Conservation (phyloP, 2,888 invertebrate species). For the Thyatira batis region DNA sequence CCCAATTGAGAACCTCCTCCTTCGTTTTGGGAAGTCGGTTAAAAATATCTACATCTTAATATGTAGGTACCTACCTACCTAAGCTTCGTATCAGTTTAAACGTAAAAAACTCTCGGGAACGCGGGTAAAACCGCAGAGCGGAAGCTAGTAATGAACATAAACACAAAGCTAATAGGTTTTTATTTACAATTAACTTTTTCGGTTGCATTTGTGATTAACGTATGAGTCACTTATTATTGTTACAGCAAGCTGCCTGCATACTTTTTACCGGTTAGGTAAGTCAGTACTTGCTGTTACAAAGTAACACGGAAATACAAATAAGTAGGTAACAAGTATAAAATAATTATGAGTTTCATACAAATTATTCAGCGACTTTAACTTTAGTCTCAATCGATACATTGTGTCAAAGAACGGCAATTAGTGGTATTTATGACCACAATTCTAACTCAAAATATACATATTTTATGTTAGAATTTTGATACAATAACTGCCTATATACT, state of each 20-base stretch:
- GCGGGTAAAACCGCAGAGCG: too few species aligned
- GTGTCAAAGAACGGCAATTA: too few species aligned
- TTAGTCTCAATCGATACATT: not conserved
- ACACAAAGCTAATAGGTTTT: slow-evolving; percentile 6
- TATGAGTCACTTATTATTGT: not conserved
- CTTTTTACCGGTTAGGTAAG: not conserved
- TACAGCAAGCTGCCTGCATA: not conserved
- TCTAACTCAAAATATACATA: too few species aligned
- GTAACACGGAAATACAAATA: not conserved
- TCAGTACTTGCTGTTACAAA: not conserved
- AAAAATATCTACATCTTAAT: too few species aligned
- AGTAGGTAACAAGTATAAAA: not conserved
- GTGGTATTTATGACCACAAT: too few species aligned
- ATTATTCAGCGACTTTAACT: not conserved
- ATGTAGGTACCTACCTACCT: too few species aligned
- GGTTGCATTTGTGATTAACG: not conserved
- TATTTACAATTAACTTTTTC: slow-evolving; percentile 7
- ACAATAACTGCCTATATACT: too few species aligned
- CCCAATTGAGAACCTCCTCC: too few species aligned
- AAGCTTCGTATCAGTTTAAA: too few species aligned
- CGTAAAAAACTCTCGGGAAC: too few species aligned
- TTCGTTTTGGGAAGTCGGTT: too few species aligned
- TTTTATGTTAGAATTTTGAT: too few species aligned
- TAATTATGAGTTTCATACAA: not conserved
- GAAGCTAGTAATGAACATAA: slow-evolving; percentile 17